Conservation (phyloP, 1,140 invertebrate species). For the Lerema accius region DNA sequence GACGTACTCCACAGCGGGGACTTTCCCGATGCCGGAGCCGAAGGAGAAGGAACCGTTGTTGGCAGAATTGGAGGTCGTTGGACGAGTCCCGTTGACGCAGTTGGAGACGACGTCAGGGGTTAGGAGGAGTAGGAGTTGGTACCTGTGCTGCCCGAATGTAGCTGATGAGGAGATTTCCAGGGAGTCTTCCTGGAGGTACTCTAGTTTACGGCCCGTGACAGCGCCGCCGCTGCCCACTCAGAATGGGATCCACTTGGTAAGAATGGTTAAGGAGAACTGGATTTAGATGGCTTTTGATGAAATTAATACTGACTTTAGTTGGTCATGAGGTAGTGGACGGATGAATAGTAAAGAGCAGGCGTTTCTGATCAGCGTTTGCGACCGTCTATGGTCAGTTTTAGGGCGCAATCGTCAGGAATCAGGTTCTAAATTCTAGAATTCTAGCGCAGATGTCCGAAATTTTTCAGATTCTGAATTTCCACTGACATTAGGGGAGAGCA, state of each 20-base stretch:
- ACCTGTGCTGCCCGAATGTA: conserved; percentile 76
- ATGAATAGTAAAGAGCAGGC: no score
- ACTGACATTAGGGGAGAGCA: no score
- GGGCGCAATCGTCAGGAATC: no score
- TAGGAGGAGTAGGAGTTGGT: conserved; percentile 74
- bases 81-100: conserved; percentile 60
- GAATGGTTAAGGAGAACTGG: no score
- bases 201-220: conserved; percentile 66
- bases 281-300: no score
- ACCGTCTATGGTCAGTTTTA: no score
- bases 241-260: conserved; percentile 53
- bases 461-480: no score
- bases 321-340: no score
- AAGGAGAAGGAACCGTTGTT: conserved; percentile 74
- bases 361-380: no score
- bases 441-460: no score
- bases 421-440: no score
- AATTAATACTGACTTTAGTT: no score
- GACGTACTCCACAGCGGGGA: conserved; percentile 78
- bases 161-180: conserved; percentile 71
- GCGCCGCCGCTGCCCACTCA: conserved; percentile 60
- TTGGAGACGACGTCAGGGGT: conserved; percentile 57
- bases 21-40: conserved; percentile 77
- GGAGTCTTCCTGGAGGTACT: conserved; percentile 72
- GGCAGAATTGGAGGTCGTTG: conserved; percentile 72